A percentile compares a stretch with the other conserved stretches of the same genome.
Evolutionary conservation across 2,888 invertebrate species (phyloP).

Genomic region (Trichacis sp.): DNA sequence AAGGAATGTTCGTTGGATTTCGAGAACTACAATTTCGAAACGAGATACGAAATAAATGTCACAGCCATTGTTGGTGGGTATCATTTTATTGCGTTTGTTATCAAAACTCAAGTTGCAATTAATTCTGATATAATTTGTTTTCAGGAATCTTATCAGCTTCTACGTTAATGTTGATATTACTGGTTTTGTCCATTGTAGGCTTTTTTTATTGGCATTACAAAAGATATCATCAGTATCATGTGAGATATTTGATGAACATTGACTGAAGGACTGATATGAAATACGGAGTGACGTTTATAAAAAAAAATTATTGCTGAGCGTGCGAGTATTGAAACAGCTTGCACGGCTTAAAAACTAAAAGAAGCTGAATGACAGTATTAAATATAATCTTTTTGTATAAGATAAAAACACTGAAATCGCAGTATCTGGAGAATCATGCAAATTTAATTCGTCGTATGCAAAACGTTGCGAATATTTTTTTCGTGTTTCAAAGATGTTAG

Average conservation of each 20-base stretch:
- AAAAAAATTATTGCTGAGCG: no score
- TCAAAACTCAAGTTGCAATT: background rate
- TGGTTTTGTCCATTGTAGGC: constrained; percentile 55
- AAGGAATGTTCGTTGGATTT: constrained; percentile 72
- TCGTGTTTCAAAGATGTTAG: no score
- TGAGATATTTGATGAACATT: constrained; percentile 45
- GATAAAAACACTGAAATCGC: background rate
- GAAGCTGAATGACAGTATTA: background rate
- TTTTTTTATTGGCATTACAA: constrained; percentile 61
- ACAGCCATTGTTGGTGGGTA: constrained; percentile 57
- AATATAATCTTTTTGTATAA: background rate
- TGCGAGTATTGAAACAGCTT: background rate
- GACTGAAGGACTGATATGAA: constrained; percentile 21
- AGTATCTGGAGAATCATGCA: background rate
- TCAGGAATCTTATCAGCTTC: constrained; percentile 59
- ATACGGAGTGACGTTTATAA: background rate
- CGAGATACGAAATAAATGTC: constrained; percentile 47
- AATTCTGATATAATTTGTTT: constrained; percentile 39
- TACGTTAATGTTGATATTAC: constrained; percentile 55
- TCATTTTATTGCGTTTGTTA: background rate
- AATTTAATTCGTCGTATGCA: background rate
- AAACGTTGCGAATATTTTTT: no score
- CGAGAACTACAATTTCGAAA: constrained; percentile 37
- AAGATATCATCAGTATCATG: constrained; percentile 61
- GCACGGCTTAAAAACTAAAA: background rate